Percentiles rank a stretch among this genome's conserved stretches.
These are phyloP conservation scores for Actias luna DNA, from an alignment of 2,888 invertebrate species.

Conservation along the genomic window DNA sequence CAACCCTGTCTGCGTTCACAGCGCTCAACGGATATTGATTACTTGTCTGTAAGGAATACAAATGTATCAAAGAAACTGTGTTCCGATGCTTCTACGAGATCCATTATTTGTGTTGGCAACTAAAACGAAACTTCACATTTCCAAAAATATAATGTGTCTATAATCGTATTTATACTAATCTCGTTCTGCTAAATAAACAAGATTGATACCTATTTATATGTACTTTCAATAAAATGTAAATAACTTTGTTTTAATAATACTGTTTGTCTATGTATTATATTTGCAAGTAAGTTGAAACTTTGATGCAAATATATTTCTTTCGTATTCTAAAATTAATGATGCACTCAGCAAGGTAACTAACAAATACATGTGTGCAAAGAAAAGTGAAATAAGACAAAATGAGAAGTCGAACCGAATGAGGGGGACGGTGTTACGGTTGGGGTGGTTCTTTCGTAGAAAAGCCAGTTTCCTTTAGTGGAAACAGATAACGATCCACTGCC, in stretches of 20 bases:
- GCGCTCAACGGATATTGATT: slow-evolving; percentile 74
- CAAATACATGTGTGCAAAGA: slow-evolving; percentile 77
- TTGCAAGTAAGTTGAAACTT: no score
- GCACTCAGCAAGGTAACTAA: slow-evolving; percentile 73
- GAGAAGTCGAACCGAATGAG: slow-evolving; percentile 60
- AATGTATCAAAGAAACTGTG: slow-evolving; percentile 73
- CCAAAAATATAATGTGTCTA: slow-evolving; percentile 41
- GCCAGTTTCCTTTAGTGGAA: slow-evolving; percentile 81
- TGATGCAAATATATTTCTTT: not conserved
- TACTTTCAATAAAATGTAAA: not conserved
- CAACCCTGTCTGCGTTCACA: slow-evolving; percentile 58
- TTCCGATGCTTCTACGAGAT: slow-evolving; percentile 52
- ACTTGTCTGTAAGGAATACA: slow-evolving; percentile 78
- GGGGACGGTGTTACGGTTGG: slow-evolving; percentile 59
- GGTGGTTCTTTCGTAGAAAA: slow-evolving; percentile 77
- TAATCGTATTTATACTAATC: slow-evolving; percentile 19
- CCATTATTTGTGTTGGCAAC: slow-evolving; percentile 68
- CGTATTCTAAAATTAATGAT: slow-evolving; percentile 46
- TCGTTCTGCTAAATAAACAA: no score
- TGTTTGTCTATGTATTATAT: no score
- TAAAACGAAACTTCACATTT: slow-evolving; percentile 70
- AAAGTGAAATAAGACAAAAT: slow-evolving; percentile 80
- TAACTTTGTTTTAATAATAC: no score
- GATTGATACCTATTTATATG: no score
- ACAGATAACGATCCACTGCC: slow-evolving; percentile 81